Evolutionary conservation across 2,113 vertebrate genomes (phyloP), one percentile per base, ranked within the genome.

Genomic region (Scomber japonicus): DNA sequence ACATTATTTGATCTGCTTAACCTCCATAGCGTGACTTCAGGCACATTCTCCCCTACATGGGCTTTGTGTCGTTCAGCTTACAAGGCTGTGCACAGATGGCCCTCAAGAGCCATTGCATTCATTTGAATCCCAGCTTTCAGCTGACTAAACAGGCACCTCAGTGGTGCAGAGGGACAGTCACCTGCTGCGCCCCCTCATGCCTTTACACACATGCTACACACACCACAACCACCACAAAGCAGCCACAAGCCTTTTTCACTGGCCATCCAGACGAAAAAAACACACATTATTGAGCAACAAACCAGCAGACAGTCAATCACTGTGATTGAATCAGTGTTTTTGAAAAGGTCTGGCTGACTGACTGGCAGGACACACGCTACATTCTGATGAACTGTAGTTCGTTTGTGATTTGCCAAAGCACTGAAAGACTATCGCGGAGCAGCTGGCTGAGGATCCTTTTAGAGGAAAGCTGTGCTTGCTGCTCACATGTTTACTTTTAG

Each of bases 141-240:
- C 87, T 89, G 85, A 89, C 85, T 87, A 92, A 88, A 91, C 75
- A 90, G 79, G 74, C 53, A 80, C 81, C 79, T 87, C 40, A 4
- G 82, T 72, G 82, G 21, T 76, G 71, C 65, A 17, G 71, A 31
- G 77, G 60, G 46, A 74, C 79, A 71, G 80, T 89, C 85, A 88
- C 91, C 81, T 86, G 78, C 85, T 54, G 56, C 55, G 55, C 49
- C 11, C n/a, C 21, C 5, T 16, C 16, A 17, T 80, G 71, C 50
- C 24, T 71, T 71, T 40, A 71, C 81, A 77, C 74, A 68, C 10
- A 61, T 0, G 2, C 51, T 50, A 45, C 71, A 81, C 78, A 78
- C 27, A 11, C n/a, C 16, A 50, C 27, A 60, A 40, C 50, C 50
- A 63, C n/a, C 71, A 70, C 24, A 63, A 72, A 60, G 48, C 77